Evolutionary conservation across 2,888 invertebrate genomes (phyloP), one percentile per base, ranked within the genome.

Genomic region (Perizoma flavofasciatum): DNA sequence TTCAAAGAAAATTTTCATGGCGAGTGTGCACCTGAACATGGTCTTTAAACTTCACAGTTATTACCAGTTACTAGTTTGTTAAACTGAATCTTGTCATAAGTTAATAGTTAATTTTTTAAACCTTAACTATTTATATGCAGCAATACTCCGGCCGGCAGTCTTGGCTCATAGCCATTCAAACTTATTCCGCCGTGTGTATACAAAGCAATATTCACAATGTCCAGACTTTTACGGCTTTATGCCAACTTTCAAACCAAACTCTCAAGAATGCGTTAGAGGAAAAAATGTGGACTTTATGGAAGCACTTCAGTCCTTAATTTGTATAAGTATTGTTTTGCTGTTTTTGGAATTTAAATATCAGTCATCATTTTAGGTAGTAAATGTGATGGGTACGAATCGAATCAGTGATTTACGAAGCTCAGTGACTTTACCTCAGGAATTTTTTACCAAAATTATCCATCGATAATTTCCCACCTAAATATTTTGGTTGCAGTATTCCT

Each of bases 141-240:
- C 22, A 22, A 22, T 22, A 3, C 22, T 22, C 22, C 22, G 3
- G 3, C 22, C 22, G 22, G 3, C 22, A 22, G 22, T 22, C 22
- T 22, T 22, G 22, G 22, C 22, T 22, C 37, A 7, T 37, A 40
- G 40, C 8, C 9, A n/a, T 9, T 40, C n/a, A 32, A 49, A 44
- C 37, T 40, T 55, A 41, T 55, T 55, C 7, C 22, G 11, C 7
- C 8, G 48, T 48, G 55, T 55, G 54, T 54, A 43, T 35, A 11
- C 56, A 56, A 56, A 11, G 11, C 40, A 79, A 80, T 83, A 85
- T 86, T 86, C 84, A 83, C 85, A 82, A 70, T 69, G 62, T 74
- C 64, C 70, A 68, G 69, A 77, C 74, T 68, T 84, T 84, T 82
- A 85, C 72, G 78, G 71, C 67, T 74, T 69, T 71, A 74, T 68